Conservation (phyloP, 2,113 vertebrate genomes). For the Meleagris gallopavo region DNA sequence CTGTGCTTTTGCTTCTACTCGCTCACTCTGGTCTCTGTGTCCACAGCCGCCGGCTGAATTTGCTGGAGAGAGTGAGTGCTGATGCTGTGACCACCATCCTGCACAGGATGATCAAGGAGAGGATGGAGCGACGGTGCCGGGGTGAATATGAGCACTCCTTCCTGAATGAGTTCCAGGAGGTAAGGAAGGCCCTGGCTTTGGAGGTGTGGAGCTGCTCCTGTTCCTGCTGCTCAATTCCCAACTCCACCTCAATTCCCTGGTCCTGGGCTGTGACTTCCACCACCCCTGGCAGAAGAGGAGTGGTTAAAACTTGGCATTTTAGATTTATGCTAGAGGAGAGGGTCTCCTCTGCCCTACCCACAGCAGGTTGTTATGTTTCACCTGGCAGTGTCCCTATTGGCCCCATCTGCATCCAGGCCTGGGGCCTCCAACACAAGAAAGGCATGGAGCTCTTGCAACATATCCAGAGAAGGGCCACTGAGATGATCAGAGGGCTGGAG, state of each 20-base stretch:
- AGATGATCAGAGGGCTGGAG: no score
- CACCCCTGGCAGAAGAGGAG: background rate
- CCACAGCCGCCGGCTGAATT: slow-evolving; percentile 84
- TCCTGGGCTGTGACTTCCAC: background rate
- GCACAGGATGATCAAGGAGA: slow-evolving; percentile 91
- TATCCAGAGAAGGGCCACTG: no score
- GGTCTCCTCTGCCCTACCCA: background rate
- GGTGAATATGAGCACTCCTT: slow-evolving; percentile 96
- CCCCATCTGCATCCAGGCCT: no score
- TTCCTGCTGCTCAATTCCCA: background rate
- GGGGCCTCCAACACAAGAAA: no score
- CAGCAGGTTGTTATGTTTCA: background rate
- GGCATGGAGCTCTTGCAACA: no score
- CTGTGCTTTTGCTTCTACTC: rapidly evolving
- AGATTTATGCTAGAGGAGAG: background rate
- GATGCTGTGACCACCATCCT: slow-evolving; percentile 92
- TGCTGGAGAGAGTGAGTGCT: slow-evolving; percentile 92
- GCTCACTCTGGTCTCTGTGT: rapidly evolving
- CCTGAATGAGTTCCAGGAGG: slow-evolving; percentile 92
- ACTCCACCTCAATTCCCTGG: background rate
- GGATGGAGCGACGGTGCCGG: slow-evolving; percentile 92
- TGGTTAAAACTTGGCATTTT: background rate
- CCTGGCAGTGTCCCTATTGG: background rate
- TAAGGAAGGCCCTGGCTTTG: slow-evolving; percentile 9
- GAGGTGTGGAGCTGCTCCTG: background rate